phyloP scores from a whole-genome alignment of 1,140 invertebrate species.

The Drosophila prosaltans region DNA sequence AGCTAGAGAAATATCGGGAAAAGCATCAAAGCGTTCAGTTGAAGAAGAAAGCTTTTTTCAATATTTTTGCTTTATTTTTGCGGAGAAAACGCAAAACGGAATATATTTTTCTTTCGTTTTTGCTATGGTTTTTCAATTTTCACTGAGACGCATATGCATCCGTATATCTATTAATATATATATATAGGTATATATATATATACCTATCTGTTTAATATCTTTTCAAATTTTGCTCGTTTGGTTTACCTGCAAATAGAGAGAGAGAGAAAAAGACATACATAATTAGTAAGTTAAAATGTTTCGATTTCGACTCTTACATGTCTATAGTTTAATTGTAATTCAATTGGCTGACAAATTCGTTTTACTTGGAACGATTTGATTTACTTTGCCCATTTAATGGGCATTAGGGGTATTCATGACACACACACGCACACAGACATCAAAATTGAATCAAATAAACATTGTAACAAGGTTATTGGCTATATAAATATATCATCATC shows the following conservation, averaged over 20 bases:
- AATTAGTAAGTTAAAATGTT: neutral
- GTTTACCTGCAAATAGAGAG: slow-evolving; percentile 1
- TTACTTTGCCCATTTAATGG: neutral
- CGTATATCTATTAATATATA: slow-evolving; percentile 17
- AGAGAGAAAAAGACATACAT: neutral
- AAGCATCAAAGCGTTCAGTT: slow-evolving; percentile 3
- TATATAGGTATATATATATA: neutral
- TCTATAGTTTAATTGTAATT: neutral
- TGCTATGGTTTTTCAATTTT: slow-evolving; percentile 3
- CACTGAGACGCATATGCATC: slow-evolving; percentile 35
- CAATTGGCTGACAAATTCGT: neutral
- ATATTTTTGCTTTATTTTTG: neutral
- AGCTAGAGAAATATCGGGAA: slow-evolving; percentile 31
- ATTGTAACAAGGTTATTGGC: slow-evolving; percentile 12
- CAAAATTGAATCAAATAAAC: slow-evolving; percentile 13
- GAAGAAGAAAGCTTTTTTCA: slow-evolving; percentile 1
- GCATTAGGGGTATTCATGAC: slow-evolving; percentile 1
- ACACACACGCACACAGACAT: neutral
- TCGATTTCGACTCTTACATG: too few species aligned
- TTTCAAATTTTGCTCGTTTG: neutral
- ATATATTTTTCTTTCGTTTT: neutral
- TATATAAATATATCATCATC: slow-evolving; percentile 14
- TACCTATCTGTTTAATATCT: slow-evolving; percentile 37
- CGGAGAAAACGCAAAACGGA: slow-evolving; percentile 8
- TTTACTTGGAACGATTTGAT: neutral